phyloP scores from a whole-genome alignment of 1,140 invertebrate species.

The Drosophila ironensis region DNA sequence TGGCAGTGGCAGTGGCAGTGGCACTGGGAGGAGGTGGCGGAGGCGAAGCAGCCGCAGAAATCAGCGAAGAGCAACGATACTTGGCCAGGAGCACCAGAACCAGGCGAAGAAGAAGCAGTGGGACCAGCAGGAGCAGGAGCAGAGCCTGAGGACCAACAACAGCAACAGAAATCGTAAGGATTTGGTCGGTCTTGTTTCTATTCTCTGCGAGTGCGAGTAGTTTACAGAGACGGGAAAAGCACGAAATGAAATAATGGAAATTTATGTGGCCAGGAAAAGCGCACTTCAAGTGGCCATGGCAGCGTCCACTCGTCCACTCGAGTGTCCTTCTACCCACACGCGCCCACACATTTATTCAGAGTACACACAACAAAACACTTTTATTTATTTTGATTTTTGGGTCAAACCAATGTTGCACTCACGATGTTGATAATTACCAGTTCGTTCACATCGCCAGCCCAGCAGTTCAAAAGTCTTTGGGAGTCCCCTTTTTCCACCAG shows the following conservation, averaged over 20 bases:
- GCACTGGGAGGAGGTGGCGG: not conserved
- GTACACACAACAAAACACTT: slow-evolving; percentile 14
- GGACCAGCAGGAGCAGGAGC: slow-evolving; percentile 32
- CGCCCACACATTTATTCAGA: not conserved
- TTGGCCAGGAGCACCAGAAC: no score
- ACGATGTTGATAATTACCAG: slow-evolving; percentile 46
- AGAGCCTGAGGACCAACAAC: slow-evolving; percentile 20
- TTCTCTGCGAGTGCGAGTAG: slow-evolving; percentile 1
- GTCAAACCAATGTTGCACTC: slow-evolving; percentile 39
- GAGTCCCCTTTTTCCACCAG: slow-evolving; percentile 11
- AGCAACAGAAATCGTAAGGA: slow-evolving; percentile 34
- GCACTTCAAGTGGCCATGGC: slow-evolving; percentile 24
- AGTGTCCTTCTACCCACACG: slow-evolving; percentile 5
- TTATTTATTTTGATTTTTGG: slow-evolving; percentile 36
- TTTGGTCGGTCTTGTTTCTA: slow-evolving; percentile 43
- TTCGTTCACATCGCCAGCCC: slow-evolving; percentile 35
- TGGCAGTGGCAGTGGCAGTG: not conserved
- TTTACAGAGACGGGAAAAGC: slow-evolving; percentile 44
- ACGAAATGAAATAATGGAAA: slow-evolving; percentile 72
- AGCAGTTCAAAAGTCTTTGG: slow-evolving; percentile 42
- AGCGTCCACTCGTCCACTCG: not conserved
- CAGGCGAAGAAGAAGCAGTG: slow-evolving; percentile 50
- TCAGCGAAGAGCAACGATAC: slow-evolving; percentile 68
- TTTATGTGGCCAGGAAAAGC: slow-evolving; percentile 56
- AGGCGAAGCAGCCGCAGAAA: not conserved